A percentile compares a stretch with the other conserved stretches of the same genome.
These are phyloP conservation scores for Triplophysa yarkandensis DNA, from an alignment of 2,797 vertebrate species.

Conservation along the genomic window DNA sequence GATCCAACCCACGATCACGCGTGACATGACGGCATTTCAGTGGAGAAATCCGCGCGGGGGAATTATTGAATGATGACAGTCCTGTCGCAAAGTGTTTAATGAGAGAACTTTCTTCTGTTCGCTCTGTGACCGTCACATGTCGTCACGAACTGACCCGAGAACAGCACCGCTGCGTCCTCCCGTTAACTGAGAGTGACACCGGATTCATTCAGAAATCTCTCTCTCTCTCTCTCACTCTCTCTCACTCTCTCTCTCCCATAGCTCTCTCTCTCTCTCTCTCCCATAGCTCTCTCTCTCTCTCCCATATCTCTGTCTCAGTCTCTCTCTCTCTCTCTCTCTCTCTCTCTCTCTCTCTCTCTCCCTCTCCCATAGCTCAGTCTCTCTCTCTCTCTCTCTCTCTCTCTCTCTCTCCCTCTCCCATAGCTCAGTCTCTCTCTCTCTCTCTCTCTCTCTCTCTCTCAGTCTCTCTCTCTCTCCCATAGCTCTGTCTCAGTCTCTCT, in stretches of 20 bases:
- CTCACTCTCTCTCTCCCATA: conserved; percentile 25
- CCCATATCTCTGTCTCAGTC: not conserved
- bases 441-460: not conserved
- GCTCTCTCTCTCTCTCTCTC: conserved; percentile 1
- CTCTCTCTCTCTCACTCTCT: conserved; percentile 37
- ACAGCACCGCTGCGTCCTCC: conserved; percentile 38
- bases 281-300: not conserved
- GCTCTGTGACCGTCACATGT: conserved; percentile 71
- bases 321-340: not conserved
- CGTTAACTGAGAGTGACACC: conserved; percentile 24
- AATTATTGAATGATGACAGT: conserved; percentile 11
- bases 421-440: too few relatives aligned
- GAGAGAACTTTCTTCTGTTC: conserved; percentile 42
- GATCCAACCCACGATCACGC: conserved; percentile 73
- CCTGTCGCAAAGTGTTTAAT: conserved; percentile 35
- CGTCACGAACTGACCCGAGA: conserved; percentile 60
- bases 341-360: conserved; percentile 4
- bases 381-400: conserved; percentile 32
- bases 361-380: not conserved
- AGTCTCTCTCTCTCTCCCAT: not conserved
- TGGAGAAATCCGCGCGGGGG: conserved; percentile 62
- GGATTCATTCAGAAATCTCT: conserved; percentile 42
- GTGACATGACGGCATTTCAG: conserved; percentile 82
- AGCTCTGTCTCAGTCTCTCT: not conserved
- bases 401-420: conserved; percentile 2